phyloP scores from a whole-genome alignment of 2,113 vertebrate species.

The Pyxicephalus adspersus region DNA sequence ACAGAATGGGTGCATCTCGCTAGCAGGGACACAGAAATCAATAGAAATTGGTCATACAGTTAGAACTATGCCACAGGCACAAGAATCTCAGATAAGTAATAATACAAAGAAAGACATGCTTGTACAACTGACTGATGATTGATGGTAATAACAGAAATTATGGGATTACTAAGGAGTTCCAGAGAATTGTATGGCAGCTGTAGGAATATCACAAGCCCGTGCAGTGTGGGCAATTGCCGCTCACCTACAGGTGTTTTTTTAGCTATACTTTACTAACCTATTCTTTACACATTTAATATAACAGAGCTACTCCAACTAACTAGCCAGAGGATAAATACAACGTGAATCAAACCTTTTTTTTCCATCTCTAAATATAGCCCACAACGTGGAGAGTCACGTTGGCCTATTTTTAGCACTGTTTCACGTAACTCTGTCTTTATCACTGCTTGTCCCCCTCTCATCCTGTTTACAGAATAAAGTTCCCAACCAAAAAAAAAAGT shows the following conservation, averaged over 20 bases:
- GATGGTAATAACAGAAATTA: too few species aligned
- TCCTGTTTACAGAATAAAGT: slow-evolving; percentile 50
- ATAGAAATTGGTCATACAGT: too few species aligned
- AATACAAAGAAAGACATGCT: too few species aligned
- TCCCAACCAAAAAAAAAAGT: slow-evolving; percentile 21
- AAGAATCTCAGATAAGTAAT: too few species aligned
- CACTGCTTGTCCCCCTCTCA: slow-evolving; percentile 42
- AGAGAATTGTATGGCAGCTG: too few species aligned
- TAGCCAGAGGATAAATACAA: slow-evolving; percentile 29
- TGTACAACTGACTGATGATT: too few species aligned
- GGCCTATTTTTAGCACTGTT: slow-evolving; percentile 39
- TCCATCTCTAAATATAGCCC: slow-evolving; percentile 37
- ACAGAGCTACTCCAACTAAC: not conserved
- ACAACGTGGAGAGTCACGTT: not conserved
- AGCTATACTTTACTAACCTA: not conserved
- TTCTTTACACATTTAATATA: not conserved
- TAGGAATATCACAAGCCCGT: too few species aligned
- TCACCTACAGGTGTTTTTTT: not conserved
- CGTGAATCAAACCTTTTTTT: slow-evolving; percentile 26
- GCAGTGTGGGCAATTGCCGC: too few species aligned
- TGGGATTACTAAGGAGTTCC: too few species aligned
- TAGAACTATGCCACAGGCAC: too few species aligned
- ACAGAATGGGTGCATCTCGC: too few species aligned
- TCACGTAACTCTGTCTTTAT: slow-evolving; percentile 35
- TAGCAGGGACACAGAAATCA: too few species aligned